Conservation (phyloP, 2,797 vertebrate genomes). For the Enteromius thamalakanensis region DNA sequence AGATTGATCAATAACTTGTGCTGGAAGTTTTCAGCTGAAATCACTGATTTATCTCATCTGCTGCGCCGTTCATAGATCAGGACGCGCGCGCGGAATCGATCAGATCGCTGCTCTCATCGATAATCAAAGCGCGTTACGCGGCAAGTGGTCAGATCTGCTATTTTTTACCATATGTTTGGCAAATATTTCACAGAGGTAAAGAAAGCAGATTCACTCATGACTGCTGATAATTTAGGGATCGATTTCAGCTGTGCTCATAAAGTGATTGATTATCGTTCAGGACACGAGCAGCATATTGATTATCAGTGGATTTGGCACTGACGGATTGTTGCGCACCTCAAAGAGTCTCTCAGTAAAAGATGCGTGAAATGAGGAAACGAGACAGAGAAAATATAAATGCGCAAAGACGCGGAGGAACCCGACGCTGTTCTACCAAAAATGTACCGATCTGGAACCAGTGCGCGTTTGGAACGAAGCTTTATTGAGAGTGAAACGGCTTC, state of each 20-base stretch:
- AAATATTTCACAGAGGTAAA: not conserved
- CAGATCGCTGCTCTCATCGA: conserved; percentile 13
- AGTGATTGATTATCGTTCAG: conserved; percentile 16
- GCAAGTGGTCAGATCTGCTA: not conserved
- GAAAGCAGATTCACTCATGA: not conserved
- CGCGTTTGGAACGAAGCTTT: not conserved
- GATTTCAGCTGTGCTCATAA: conserved; percentile 4
- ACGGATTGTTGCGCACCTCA: not conserved
- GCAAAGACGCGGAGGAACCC: not conserved
- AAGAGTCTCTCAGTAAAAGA: not conserved
- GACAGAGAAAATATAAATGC: not conserved
- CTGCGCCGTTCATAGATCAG: not conserved
- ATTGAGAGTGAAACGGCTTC: not conserved
- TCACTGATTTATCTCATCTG: not conserved
- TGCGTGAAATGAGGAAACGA: not conserved
- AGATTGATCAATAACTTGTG: not conserved
- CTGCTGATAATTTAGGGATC: conserved; percentile 17
- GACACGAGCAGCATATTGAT: conserved; percentile 6
- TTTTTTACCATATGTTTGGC: not conserved
- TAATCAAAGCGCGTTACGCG: conserved; percentile 22
- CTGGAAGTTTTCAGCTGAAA: not conserved
- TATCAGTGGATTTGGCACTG: conserved; percentile 8
- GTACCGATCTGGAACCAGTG: not conserved
- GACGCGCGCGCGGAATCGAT: conserved; percentile 2
- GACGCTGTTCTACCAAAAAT: too few species aligned